Evolutionary conservation across 2,797 vertebrate species (phyloP).

Genomic region (Lophotriccus pileatus): DNA sequence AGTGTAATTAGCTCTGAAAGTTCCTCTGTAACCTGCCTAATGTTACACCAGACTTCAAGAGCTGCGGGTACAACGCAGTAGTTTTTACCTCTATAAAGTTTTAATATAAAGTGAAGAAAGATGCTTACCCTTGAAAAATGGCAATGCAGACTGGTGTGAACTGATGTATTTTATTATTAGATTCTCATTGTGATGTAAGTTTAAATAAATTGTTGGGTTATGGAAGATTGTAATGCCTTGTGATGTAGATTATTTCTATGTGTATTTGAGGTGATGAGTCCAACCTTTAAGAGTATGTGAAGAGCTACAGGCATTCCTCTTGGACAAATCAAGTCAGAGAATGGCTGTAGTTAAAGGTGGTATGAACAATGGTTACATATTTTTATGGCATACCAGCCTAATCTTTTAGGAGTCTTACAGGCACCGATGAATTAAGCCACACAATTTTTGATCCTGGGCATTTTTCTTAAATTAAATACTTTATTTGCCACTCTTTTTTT

Average conservation of each 20-base stretch:
- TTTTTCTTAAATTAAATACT: not conserved
- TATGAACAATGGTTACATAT: not conserved
- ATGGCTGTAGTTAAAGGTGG: not conserved
- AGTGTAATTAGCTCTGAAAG: slow-evolving; percentile 44
- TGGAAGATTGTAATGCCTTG: slow-evolving; percentile 45
- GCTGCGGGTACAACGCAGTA: slow-evolving; percentile 53
- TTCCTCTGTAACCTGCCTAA: slow-evolving; percentile 53
- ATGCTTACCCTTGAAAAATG: slow-evolving; percentile 65
- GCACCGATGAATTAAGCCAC: not conserved
- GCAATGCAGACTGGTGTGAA: slow-evolving; percentile 61
- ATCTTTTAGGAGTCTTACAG: not conserved
- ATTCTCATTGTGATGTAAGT: slow-evolving; percentile 74
- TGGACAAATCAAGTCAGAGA: not conserved
- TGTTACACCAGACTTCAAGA: slow-evolving; percentile 31
- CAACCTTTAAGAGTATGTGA: not conserved
- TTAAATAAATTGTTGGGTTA: slow-evolving; percentile 77
- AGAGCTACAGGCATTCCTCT: not conserved
- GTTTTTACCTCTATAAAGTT: slow-evolving; percentile 59
- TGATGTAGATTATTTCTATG: not conserved
- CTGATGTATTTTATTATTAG: slow-evolving; percentile 70
- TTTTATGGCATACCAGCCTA: not conserved
- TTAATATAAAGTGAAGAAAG: slow-evolving; percentile 63
- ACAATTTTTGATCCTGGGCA: not conserved
- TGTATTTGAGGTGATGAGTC: not conserved
- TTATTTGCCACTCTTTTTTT: not conserved